A percentile compares a stretch with the other conserved stretches of the same genome.
phyloP scores from a whole-genome alignment of 1,140 invertebrate genomes.

The Hycleus phaleratus region DNA sequence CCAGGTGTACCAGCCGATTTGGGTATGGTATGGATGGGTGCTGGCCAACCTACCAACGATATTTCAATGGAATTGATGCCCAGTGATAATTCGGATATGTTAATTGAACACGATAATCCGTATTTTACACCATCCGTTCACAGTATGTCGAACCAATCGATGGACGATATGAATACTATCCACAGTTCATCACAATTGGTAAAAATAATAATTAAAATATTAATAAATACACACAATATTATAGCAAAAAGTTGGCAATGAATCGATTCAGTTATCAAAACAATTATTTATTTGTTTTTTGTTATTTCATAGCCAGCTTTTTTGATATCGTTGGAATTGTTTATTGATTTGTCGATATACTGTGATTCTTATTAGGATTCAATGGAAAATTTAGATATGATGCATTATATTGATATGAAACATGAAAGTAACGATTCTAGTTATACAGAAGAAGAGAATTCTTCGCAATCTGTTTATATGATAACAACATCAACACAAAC shows the following conservation, averaged over 20 bases:
- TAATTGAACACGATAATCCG: conserved; percentile 51
- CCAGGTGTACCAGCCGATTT: conserved; percentile 50
- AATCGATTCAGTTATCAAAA: too few species aligned
- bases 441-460: conserved; percentile 36
- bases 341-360: neutral
- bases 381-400: conserved; percentile 38
- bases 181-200: conserved; percentile 47
- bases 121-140: conserved; percentile 48
- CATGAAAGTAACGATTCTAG: conserved; percentile 39
- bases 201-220: conserved; percentile 36
- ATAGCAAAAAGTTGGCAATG: neutral
- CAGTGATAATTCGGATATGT: conserved; percentile 35
- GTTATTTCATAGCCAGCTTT: neutral
- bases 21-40: conserved; percentile 68
- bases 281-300: neutral
- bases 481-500: conserved; percentile 51
- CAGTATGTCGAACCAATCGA: conserved; percentile 44
- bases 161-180: conserved; percentile 51
- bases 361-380: conserved; percentile 21
- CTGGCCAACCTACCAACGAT: conserved; percentile 49
- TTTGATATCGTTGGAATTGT: neutral
- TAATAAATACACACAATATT: conserved; percentile 30
- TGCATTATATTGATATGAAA: conserved; percentile 37
- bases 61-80: conserved; percentile 38
- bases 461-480: conserved; percentile 42